Percentiles rank a stretch among this genome's conserved stretches.
Evolutionary conservation across 1,140 invertebrate species (phyloP).

Genomic region (Sycobia sp.): DNA sequence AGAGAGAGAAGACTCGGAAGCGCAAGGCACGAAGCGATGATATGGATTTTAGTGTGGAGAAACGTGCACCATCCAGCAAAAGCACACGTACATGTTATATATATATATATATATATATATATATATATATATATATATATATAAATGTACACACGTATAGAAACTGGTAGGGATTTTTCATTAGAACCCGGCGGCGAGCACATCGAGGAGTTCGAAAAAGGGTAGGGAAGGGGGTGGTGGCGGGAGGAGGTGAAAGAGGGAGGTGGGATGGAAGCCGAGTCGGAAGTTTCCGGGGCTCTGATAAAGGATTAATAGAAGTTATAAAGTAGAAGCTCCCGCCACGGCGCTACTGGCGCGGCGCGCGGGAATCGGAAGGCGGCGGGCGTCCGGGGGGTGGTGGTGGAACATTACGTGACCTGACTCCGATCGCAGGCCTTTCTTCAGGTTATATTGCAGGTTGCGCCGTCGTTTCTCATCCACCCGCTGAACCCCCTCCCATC

Average conservation of each 20-base stretch:
- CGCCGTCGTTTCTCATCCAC: constrained; percentile 55
- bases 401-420: constrained; percentile 58
- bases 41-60: constrained; percentile 22
- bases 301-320: constrained; percentile 61
- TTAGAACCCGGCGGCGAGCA: constrained; percentile 41
- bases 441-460: constrained; percentile 57
- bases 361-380: constrained; percentile 40
- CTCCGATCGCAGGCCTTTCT: constrained; percentile 55
- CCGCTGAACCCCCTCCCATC: constrained; percentile 28
- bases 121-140: no score
- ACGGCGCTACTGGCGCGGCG: constrained; percentile 43
- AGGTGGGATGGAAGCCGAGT: constrained; percentile 23
- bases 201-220: background rate
- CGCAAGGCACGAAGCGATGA: constrained; percentile 28
- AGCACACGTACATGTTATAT: constrained; percentile 5
- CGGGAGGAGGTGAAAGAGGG: constrained; percentile 14
- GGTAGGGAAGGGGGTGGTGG: background rate
- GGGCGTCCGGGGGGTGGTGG: constrained; percentile 40
- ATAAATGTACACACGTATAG: background rate
- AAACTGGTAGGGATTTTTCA: constrained; percentile 48
- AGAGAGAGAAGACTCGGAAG: background rate
- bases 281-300: constrained; percentile 49
- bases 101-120: no score
- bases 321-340: constrained; percentile 56
- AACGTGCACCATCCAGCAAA: constrained; percentile 21